Percentiles rank a stretch among this genome's conserved stretches.
phyloP scores from a whole-genome alignment of 2,797 vertebrate genomes.

The Cottoperca gobio region DNA sequence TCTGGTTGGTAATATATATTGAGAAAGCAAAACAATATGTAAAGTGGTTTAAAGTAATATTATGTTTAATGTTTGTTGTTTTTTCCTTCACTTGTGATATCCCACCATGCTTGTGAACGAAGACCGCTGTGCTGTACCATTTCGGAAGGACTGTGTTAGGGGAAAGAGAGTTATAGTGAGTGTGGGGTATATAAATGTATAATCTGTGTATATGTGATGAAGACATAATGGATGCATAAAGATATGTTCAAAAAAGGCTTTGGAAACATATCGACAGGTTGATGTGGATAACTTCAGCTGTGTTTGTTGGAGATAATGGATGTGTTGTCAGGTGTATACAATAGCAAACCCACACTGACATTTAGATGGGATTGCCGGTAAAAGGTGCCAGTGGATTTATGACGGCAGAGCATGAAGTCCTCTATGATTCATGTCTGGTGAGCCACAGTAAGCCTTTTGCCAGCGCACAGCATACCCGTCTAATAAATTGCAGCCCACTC shows the following conservation, averaged over 20 bases:
- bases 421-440: slow-evolving; percentile 56
- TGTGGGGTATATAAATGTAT: no score
- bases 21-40: background rate
- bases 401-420: slow-evolving; percentile 43
- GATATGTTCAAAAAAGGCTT: no score
- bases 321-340: slow-evolving; percentile 8
- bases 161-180: no score
- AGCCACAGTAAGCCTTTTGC: slow-evolving; percentile 22
- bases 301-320: slow-evolving; percentile 14
- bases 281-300: background rate
- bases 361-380: slow-evolving; percentile 27
- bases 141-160: no score
- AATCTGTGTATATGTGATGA: no score
- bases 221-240: no score
- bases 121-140: no score
- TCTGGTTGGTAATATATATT: background rate
- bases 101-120: no score
- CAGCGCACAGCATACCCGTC: slow-evolving; percentile 38
- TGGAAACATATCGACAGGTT: background rate
- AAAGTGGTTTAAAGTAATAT: no score
- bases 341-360: slow-evolving; percentile 13
- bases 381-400: slow-evolving; percentile 59
- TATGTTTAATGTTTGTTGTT: no score
- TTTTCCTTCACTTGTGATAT: no score
- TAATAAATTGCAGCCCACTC: slow-evolving; percentile 39